phyloP scores from a whole-genome alignment of 2,797 vertebrate species.

The Pithecia hirsuta region DNA sequence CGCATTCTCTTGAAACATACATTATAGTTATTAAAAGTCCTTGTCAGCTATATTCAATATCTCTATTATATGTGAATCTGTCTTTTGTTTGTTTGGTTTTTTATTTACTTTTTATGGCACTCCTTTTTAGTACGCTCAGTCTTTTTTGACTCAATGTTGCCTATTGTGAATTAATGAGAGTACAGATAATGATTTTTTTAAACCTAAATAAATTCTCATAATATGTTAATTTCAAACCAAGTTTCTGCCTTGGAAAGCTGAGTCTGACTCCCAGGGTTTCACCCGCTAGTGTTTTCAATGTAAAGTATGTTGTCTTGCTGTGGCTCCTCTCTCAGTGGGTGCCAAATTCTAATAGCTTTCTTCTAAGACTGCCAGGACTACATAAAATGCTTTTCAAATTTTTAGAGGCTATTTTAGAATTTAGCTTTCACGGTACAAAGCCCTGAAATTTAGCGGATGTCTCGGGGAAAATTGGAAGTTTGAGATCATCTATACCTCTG shows the following conservation, averaged over 20 bases:
- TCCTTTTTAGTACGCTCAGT: background rate
- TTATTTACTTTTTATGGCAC: background rate
- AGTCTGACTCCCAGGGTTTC: background rate
- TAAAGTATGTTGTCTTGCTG: background rate
- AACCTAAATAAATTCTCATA: background rate
- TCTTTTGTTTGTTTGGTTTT: background rate
- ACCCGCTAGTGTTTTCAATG: background rate
- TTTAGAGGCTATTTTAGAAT: background rate
- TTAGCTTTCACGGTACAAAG: background rate
- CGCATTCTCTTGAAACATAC: background rate
- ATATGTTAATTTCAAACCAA: background rate
- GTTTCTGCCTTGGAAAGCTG: background rate
- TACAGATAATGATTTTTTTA: background rate
- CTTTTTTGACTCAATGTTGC: background rate
- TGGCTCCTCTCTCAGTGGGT: background rate
- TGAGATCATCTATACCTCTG: background rate
- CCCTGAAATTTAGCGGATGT: background rate
- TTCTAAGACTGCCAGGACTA: background rate
- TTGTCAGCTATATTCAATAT: background rate
- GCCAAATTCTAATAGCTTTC: background rate
- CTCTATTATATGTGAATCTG: background rate
- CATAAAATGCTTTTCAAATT: background rate
- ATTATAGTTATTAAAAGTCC: background rate
- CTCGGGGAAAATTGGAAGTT: background rate
- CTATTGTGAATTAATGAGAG: background rate